Evolutionary conservation across 2,797 vertebrate genomes (phyloP), one percentile per base, ranked within the genome.

Genomic region (Anabacerthia variegaticeps): DNA sequence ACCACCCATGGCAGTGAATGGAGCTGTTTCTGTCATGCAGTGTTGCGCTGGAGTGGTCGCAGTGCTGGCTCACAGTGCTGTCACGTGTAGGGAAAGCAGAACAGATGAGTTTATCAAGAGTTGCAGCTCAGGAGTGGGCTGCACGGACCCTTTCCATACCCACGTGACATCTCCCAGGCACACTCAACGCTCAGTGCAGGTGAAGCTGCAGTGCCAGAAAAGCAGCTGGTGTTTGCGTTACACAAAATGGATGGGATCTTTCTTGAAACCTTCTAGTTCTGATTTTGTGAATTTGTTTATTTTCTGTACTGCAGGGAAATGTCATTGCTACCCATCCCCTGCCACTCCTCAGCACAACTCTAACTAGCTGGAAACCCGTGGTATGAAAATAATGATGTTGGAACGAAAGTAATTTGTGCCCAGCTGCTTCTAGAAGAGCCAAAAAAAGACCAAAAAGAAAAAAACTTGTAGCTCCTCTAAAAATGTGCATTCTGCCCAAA

Each of bases 1-100:
- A 32, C 4, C 2, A 2, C 71, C 41, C 2, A 0, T 12, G 28
- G 19, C 63, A 13, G 55, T 2, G 52, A 11, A 9, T 0, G 2
- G 66, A 46, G 54, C 77, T 48, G 43, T 22, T 80, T 14, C 49
- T n/a, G 30, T 27, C 1, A 3, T 2, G 46, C 52, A 71, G 84
- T n/a, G 30, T 27, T 1, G 2, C 2, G 46, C 46, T 71, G 84
- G 52, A 12, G 48, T 9, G 27, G 67, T 56, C 52, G 34, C 21
- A 9, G 41, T 1, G 28, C 49, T 65, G 39, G 46, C 22, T 11
- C 18, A 16, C 19, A 3, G 27, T 21, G 51, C 56, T 48, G 41
- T 8, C 48, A 15, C 20, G 34, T 1, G 58, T 2, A 6, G 52
- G 62, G 37, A 36, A 11, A 43, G 30, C 73, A 69, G 48, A 54